Conservation (phyloP, 1,140 invertebrate genomes). For the Akabosia matsudoensis region DNA sequence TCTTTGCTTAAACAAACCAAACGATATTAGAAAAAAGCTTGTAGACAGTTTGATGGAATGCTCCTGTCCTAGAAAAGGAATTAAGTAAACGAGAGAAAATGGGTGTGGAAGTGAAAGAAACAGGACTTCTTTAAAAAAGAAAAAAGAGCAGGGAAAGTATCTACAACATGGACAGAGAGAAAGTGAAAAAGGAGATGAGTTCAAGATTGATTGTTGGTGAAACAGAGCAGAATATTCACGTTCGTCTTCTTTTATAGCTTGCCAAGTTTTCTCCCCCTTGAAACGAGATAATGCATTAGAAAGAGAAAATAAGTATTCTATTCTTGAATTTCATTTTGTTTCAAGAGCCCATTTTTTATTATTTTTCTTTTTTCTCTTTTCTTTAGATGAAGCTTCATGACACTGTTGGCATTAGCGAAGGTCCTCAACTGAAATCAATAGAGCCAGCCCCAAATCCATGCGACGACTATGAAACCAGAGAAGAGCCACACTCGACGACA, state of each 20-base stretch:
- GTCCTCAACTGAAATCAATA: constrained; percentile 13
- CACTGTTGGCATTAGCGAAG: constrained; percentile 25
- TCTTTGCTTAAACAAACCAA: too few relatives aligned
- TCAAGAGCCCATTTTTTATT: not conserved
- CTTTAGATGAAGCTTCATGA: constrained; percentile 40
- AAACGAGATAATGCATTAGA: not conserved
- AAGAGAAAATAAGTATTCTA: not conserved
- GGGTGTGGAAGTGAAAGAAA: not conserved
- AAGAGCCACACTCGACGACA: not conserved
- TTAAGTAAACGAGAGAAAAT: not conserved
- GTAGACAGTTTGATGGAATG: constrained; percentile 18
- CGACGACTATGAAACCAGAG: not conserved
- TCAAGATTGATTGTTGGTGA: constrained; percentile 16
- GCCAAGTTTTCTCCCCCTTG: not conserved
- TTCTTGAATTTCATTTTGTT: constrained; percentile 12
- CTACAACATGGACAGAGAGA: too few relatives aligned
- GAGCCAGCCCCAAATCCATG: constrained; percentile 4
- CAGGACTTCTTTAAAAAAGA: not conserved
- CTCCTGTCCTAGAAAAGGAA: not conserved
- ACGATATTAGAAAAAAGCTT: not conserved
- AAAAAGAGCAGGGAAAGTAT: constrained; percentile 2
- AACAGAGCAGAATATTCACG: not conserved
- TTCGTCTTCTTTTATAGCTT: not conserved
- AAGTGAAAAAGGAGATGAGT: constrained; percentile 5
- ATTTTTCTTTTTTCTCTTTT: constrained; percentile 16